Base-by-base conservation (phyloP, 2,888 invertebrate species). In the Pachydiplax longipennis region DNA sequence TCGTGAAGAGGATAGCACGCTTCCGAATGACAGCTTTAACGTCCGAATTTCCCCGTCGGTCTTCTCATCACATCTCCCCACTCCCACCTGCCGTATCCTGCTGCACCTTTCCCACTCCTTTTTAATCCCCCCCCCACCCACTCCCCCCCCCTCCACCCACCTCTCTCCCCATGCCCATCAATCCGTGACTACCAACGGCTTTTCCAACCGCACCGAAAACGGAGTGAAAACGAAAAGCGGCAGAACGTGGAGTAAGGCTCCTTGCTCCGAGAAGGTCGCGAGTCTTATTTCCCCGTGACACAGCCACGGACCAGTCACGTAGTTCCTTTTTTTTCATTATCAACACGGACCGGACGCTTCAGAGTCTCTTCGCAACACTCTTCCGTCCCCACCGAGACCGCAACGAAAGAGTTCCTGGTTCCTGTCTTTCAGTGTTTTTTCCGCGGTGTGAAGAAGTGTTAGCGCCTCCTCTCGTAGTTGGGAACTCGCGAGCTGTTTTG, bases 101-200 rank as follows among this genome's bases (percentile, higher is more conserved):
- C 48, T 40, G 44, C 82, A 25, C 40, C 35, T 81, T 81, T 58
- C 53, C 37, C 35, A 15, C 22, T 53, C 18, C 25, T n/a, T 53
- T 15, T 58, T 37, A 3, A n/a, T 61, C 10, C 61, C 35, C 22
- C 53, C 31, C 8, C 31, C 35, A 22, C 18, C 22, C 35, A 40
- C 40, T 37, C 5, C 65, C 22, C 35, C 81, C 40, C 61, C 5
- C 65, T 35, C 87, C 10, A 15, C 61, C 61, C 6, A 5, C 35
- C 15, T 80, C 58, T 8, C 58, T 35, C 48, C 87, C 87, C 35
- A 37, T 87, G 87, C 61, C 87, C 37, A 87, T 61, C 65, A 61
- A 35, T 37, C 87, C 87, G 87, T 87, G 87, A 87, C 83, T 83
- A 58, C 87, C 87, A 87, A 87, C 87, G 87, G 87, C 87, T 87